phyloP scores from a whole-genome alignment of 2,797 vertebrate species.

The Hydrophis major region DNA sequence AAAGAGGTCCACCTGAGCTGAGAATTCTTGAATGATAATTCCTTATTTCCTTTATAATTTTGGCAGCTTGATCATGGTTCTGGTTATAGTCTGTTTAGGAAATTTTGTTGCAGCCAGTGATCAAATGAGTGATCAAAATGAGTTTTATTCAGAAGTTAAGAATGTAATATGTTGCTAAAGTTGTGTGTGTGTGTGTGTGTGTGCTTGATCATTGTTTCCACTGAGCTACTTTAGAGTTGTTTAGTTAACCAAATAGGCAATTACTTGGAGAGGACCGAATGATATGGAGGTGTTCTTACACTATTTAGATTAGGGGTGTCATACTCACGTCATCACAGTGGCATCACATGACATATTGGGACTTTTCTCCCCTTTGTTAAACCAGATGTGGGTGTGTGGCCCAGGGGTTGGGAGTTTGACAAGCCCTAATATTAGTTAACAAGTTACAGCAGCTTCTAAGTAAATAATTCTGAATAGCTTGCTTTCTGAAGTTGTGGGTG shows the following conservation, averaged over 20 bases:
- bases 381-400: too few relatives aligned
- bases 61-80: background rate
- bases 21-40: background rate
- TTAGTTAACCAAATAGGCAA: background rate
- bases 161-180: background rate
- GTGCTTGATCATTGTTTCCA: background rate
- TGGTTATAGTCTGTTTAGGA: background rate
- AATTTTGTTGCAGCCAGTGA: background rate
- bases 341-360: too few relatives aligned
- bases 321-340: too few relatives aligned
- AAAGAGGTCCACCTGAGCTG: background rate
- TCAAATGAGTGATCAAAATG: background rate
- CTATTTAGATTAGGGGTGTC: background rate
- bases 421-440: background rate
- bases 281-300: background rate
- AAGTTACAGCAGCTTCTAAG: background rate
- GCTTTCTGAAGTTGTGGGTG: background rate
- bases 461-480: too few relatives aligned
- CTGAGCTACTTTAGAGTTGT: background rate
- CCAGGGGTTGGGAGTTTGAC: too few relatives aligned
- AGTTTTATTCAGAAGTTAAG: background rate
- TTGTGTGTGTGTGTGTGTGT: background rate
- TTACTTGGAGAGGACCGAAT: background rate
- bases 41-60: background rate
- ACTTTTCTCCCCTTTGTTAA: too few relatives aligned